These are phyloP conservation scores for Idaea biselata DNA, from an alignment of 2,888 invertebrate genomes.

Conservation along the genomic window DNA sequence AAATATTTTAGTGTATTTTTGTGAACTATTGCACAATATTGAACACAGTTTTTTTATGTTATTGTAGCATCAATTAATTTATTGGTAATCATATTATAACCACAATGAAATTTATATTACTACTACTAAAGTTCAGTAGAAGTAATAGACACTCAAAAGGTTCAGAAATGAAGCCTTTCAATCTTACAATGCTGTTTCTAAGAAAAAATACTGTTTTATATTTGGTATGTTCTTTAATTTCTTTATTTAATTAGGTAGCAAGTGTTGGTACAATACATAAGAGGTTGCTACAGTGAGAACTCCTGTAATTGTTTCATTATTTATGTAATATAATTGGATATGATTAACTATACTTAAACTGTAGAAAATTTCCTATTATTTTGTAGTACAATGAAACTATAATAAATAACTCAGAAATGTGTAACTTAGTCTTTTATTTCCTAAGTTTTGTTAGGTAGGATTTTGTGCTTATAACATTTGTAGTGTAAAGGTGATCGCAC, in stretches of 20 bases:
- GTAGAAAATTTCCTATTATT: slow-evolving; percentile 81
- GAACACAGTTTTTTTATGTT: too few species aligned
- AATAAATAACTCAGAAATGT: slow-evolving; percentile 75
- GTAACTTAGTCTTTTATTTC: slow-evolving; percentile 34
- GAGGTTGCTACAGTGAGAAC: slow-evolving; percentile 56
- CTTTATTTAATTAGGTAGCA: slow-evolving; percentile 34
- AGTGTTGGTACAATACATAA: slow-evolving; percentile 41
- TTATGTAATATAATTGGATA: slow-evolving; percentile 71
- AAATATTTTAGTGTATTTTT: background rate
- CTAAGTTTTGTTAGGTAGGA: background rate
- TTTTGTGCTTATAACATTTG: too few species aligned
- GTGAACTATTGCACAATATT: too few species aligned
- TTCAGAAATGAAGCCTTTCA: too few species aligned
- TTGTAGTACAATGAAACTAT: slow-evolving; percentile 80
- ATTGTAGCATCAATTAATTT: too few species aligned
- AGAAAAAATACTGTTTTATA: slow-evolving; percentile 22
- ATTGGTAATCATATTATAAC: too few species aligned
- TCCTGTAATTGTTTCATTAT: slow-evolving; percentile 72
- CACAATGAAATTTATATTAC: too few species aligned
- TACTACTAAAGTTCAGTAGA: too few species aligned
- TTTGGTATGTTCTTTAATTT: slow-evolving; percentile 31
- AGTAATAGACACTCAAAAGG: too few species aligned
- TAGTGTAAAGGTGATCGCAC: too few species aligned
- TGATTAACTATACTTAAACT: slow-evolving; percentile 51
- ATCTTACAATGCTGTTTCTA: too few species aligned